These are phyloP conservation scores for Cistogaster globosa DNA, from an alignment of 2,888 invertebrate genomes.

Conservation along the genomic window DNA sequence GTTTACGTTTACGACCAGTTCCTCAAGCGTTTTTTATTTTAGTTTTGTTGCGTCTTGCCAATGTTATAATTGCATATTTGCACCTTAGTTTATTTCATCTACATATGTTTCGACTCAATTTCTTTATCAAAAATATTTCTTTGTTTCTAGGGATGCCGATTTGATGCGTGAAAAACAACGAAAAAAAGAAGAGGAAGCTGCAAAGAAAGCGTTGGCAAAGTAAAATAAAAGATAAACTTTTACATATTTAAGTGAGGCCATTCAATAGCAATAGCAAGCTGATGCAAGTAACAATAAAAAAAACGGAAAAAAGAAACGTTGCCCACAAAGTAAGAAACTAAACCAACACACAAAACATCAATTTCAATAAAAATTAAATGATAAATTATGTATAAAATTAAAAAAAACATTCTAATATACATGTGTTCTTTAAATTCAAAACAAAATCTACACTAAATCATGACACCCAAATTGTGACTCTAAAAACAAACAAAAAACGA, in stretches of 20 bases:
- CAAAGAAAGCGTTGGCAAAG: constrained; percentile 72
- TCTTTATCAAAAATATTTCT: background rate
- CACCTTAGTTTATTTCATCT: background rate
- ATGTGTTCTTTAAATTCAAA: constrained; percentile 54
- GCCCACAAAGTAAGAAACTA: constrained; percentile 1
- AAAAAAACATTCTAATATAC: constrained; percentile 57
- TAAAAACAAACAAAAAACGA: constrained; percentile 4
- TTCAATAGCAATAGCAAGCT: constrained; percentile 14
- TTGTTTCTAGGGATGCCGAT: constrained; percentile 89
- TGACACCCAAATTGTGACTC: constrained; percentile 4
- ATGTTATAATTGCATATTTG: no score
- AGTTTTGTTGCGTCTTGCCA: no score
- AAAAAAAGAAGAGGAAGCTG: constrained; percentile 86
- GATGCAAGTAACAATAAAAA: background rate
- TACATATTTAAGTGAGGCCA: constrained; percentile 51
- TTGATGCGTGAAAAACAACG: constrained; percentile 94
- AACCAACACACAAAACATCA: constrained; percentile 5
- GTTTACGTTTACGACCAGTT: no score
- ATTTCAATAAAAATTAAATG: constrained; percentile 31
- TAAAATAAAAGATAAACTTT: constrained; percentile 74
- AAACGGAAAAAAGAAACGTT: background rate
- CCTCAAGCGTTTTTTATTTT: no score
- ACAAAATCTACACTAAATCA: constrained; percentile 9
- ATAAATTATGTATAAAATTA: constrained; percentile 49
- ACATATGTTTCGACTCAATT: background rate